phyloP scores from a whole-genome alignment of 2,113 vertebrate species.

The Merops nubicus region DNA sequence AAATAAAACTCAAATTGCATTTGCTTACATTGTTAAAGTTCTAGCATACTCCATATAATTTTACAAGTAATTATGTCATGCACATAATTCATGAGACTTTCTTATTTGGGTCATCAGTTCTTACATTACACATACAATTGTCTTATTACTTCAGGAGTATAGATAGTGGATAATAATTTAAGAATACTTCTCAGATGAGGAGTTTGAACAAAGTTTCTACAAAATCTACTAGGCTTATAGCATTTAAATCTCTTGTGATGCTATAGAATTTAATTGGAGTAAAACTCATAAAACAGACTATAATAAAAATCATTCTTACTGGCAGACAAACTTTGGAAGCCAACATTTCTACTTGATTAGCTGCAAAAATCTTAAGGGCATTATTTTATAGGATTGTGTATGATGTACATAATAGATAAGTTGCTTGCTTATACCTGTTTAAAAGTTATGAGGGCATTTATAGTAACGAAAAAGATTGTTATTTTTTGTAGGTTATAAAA shows the following conservation, averaged over 20 bases:
- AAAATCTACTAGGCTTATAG: not conserved
- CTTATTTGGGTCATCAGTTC: not conserved
- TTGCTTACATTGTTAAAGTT: not conserved
- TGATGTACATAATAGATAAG: not conserved
- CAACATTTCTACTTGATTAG: not conserved
- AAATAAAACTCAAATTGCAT: not conserved
- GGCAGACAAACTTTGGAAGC: not conserved
- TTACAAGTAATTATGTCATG: not conserved
- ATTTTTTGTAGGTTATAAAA: not conserved
- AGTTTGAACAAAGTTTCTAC: not conserved
- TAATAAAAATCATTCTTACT: not conserved
- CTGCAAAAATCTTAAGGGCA: not conserved
- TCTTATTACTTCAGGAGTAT: not conserved
- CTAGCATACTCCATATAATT: not conserved
- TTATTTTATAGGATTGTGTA: not conserved
- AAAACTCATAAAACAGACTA: not conserved
- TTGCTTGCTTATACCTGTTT: not conserved
- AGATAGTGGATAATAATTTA: not conserved
- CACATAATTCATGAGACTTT: not conserved
- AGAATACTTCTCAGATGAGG: not conserved
- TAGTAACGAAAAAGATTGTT: not conserved
- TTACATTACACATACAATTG: not conserved
- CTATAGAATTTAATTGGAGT: not conserved
- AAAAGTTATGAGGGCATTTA: not conserved
- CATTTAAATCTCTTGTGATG: not conserved